phyloP scores from a whole-genome alignment of 2,888 invertebrate genomes.

The Hoplodrina ambigua region DNA sequence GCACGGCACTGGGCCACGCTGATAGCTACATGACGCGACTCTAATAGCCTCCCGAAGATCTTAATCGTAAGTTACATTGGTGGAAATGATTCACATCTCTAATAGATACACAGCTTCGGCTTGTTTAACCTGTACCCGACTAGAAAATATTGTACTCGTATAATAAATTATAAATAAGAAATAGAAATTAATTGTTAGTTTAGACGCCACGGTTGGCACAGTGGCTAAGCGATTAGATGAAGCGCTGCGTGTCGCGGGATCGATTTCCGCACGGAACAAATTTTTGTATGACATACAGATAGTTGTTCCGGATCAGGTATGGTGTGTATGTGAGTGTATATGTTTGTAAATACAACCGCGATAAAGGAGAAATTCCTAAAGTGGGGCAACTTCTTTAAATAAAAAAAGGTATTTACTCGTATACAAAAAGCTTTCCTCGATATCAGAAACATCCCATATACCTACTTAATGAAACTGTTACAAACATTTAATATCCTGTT shows the following conservation, averaged over 20 bases:
- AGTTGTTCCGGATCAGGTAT: too few relatives aligned
- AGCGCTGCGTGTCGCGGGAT: too few relatives aligned
- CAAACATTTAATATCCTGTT: neutral
- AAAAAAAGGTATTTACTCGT: neutral
- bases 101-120: conserved; percentile 1
- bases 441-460: neutral
- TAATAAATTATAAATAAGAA: neutral
- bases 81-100: conserved; percentile 23
- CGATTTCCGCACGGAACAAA: too few relatives aligned
- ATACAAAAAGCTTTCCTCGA: neutral
- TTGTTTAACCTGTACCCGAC: neutral
- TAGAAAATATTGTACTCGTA: neutral
- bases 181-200: neutral
- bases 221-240: too few relatives aligned
- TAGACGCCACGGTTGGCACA: too few relatives aligned
- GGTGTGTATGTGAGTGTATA: too few relatives aligned
- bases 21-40: conserved; percentile 40
- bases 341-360: too few relatives aligned
- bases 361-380: too few relatives aligned
- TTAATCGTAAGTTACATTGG: conserved; percentile 33
- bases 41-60: conserved; percentile 50
- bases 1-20: conserved; percentile 13
- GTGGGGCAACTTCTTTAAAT: too few relatives aligned
- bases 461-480: neutral
- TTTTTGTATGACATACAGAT: too few relatives aligned